Percentiles rank a stretch among this genome's conserved stretches.
Evolutionary conservation across 1,140 invertebrate species (phyloP).

Genomic region (Charaxes varanes): DNA sequence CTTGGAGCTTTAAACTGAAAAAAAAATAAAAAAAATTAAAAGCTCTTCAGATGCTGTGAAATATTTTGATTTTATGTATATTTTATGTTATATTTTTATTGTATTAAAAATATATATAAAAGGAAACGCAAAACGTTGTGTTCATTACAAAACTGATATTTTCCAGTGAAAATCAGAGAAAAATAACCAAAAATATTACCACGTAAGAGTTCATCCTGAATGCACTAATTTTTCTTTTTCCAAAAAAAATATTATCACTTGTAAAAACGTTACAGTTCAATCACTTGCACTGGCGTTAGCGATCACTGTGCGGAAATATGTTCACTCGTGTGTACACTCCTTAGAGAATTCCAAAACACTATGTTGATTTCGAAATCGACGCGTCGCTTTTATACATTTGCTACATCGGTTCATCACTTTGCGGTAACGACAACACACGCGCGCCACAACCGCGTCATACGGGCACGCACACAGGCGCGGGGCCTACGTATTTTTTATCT

Average conservation of each 20-base stretch:
- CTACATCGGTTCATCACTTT: conserved; percentile 64
- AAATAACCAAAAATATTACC: conserved; percentile 32
- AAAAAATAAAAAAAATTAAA: no score
- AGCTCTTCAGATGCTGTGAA: no score
- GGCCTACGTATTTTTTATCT: conserved; percentile 50
- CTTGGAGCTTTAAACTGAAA: no score
- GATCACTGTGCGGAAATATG: conserved; percentile 55
- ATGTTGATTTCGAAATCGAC: conserved; percentile 71
- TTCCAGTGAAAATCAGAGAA: neutral
- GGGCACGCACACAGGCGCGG: conserved; percentile 30
- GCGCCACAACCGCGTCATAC: conserved; percentile 27
- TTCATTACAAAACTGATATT: neutral
- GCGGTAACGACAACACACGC: conserved; percentile 33
- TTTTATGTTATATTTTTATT: no score
- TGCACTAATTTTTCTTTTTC: conserved; percentile 27
- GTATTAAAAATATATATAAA: neutral
- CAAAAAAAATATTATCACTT: conserved; percentile 29
- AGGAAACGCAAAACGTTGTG: neutral
- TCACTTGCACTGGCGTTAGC: conserved; percentile 48
- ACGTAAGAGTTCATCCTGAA: conserved; percentile 46
- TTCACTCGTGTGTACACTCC: conserved; percentile 58
- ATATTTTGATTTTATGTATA: no score
- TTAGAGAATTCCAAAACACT: conserved; percentile 65
- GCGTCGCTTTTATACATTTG: conserved; percentile 71
- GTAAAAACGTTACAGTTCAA: conserved; percentile 41